Evolutionary conservation across 2,888 invertebrate species (phyloP), one percentile per base, ranked within the genome.

Genomic region (Smittia aterrima): DNA sequence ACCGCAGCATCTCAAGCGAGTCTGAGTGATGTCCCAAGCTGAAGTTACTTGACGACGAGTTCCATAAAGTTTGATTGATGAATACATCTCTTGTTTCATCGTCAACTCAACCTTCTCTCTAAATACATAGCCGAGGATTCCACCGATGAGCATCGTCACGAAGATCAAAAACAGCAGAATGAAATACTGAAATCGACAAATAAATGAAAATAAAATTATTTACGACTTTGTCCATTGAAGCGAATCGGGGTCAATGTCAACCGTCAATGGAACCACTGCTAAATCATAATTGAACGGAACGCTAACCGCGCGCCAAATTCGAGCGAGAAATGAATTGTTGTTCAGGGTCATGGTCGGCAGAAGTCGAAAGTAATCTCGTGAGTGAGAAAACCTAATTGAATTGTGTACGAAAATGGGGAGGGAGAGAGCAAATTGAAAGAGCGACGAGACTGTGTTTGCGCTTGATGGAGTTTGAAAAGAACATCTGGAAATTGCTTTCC

Each of bases 21-120:
- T 87, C 82, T 97, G 96, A 0, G 95, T 92, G 76, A 90, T 88
- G 80, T 96, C 94, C 96, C 96, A 96, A 0, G 95, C 90, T 75
- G 88, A 86, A 1, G 91, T 92, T 75, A 92, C 88, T 76, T 89
- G 87, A 64, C 86, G 86, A 76, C 87, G 86, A 18, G 86, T 86
- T 66, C 90, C 90, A 81, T 94, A 94, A 76, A 88, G 86, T 6
- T 89, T 88, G 78, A 94, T 87, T 1, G 93, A 87, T 18, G 90
- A 89, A 77, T 86, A 86, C 92, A 95, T 90, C 83, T 92, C 90
- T 77, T 91, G 88, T 79, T 90, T 88, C 82, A 94, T 86, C 0
- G 91, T 90, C 62, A 87, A 87, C 72, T 89, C 84, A 38, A 96
- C 92, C 82, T 95, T 92, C 79, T 91, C 91, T 62, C 93, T 87